phyloP scores from a whole-genome alignment of 2,888 invertebrate genomes.

The Eupithecia inturbata region DNA sequence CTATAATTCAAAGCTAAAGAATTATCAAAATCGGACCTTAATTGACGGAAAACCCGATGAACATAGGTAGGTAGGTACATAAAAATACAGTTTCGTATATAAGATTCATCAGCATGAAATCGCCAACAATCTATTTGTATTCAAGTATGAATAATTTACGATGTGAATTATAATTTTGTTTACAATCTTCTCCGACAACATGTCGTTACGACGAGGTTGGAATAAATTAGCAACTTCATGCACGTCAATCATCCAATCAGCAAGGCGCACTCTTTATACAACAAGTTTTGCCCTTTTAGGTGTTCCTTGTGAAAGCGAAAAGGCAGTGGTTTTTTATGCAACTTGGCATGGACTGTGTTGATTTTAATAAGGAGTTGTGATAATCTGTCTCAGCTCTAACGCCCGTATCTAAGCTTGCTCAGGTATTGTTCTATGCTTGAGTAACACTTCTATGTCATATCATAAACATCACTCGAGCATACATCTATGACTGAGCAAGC shows the following conservation, averaged over 20 bases:
- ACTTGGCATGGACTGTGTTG: not conserved
- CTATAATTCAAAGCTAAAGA: no score
- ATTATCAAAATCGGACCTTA: not conserved
- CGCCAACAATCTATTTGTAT: conserved; percentile 32
- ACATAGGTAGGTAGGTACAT: no score
- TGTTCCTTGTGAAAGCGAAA: conserved; percentile 34
- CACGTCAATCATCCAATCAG: conserved; percentile 79
- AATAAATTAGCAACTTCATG: conserved; percentile 59
- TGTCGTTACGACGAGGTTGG: conserved; percentile 55
- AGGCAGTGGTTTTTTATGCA: not conserved
- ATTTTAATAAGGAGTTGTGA: conserved; percentile 5
- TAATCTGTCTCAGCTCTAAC: not conserved
- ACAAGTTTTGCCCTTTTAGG: conserved; percentile 41
- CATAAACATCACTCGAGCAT: no score
- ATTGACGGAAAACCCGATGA: not conserved
- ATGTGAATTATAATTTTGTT: conserved; percentile 48
- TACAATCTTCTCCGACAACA: conserved; percentile 65
- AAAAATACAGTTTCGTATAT: not conserved
- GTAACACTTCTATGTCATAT: no score
- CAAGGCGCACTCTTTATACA: conserved; percentile 55
- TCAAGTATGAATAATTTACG: conserved; percentile 42
- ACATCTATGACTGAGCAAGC: no score
- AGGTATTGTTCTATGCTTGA: no score
- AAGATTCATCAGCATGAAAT: not conserved
- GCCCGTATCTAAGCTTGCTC: no score